A percentile compares a stretch with the other conserved stretches of the same genome.
Conservation (phyloP, 2,888 invertebrate species). For the Xanthia icteritia region DNA sequence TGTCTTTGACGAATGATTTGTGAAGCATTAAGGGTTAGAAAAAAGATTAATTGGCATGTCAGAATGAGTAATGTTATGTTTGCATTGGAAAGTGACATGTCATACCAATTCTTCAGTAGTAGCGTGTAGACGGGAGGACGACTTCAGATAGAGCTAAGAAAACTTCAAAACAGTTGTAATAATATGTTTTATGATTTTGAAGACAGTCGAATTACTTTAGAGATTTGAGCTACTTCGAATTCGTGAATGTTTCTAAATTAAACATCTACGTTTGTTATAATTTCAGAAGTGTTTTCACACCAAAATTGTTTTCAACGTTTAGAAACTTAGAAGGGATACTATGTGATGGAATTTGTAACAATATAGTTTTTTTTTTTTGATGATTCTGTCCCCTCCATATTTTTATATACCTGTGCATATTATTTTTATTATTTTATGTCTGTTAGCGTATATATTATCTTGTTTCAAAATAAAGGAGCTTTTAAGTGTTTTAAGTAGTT, state of each 20-base stretch:
- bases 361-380: not conserved
- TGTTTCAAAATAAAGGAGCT: no score
- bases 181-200: not conserved
- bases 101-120: not conserved
- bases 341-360: not conserved
- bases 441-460: no score
- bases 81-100: conserved; percentile 11
- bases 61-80: conserved; percentile 15
- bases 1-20: conserved; percentile 16
- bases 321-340: not conserved
- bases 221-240: not conserved
- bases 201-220: not conserved
- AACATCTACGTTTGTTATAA: not conserved
- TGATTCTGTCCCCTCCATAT: no score
- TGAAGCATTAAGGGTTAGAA: not conserved
- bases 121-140: not conserved
- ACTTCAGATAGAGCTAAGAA: not conserved
- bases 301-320: not conserved
- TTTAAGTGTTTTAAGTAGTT: not conserved
- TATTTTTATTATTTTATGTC: no score
- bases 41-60: conserved; percentile 18
- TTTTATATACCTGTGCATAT: no score
- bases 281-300: not conserved
- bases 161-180: not conserved
- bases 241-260: not conserved